A percentile compares a stretch with the other conserved stretches of the same genome.
Conservation (phyloP, 2,113 vertebrate genomes). For the Gymnorhina tibicen region DNA sequence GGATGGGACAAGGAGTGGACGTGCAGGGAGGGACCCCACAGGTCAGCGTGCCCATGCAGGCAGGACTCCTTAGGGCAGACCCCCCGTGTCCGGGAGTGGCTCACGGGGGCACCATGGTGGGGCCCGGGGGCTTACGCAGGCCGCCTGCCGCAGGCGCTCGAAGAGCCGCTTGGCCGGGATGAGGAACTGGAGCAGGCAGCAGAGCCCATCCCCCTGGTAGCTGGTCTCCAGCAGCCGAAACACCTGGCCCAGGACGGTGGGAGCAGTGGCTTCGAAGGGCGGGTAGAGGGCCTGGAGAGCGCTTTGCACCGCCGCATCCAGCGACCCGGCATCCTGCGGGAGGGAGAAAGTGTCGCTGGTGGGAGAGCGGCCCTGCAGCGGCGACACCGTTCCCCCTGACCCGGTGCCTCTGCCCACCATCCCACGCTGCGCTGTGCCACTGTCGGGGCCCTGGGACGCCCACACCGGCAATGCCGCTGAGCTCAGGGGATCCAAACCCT, state of each 20-base stretch:
- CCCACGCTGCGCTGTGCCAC: accelerated
- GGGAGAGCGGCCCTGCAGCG: accelerated
- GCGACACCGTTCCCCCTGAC: accelerated
- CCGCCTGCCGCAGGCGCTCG: conserved; percentile 87
- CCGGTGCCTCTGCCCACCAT: neutral
- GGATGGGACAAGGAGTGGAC: accelerated
- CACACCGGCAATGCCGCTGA: accelerated
- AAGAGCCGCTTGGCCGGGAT: conserved; percentile 91
- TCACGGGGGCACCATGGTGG: neutral
- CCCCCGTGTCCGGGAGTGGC: accelerated
- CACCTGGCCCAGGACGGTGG: conserved; percentile 88
- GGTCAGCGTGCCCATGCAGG: accelerated
- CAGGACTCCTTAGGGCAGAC: neutral
- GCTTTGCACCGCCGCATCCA: conserved; percentile 88
- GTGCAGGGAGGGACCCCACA: neutral
- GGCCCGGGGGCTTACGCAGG: conserved; percentile 81
- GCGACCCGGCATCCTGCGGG: conserved; percentile 79
- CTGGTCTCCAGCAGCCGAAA: conserved; percentile 88
- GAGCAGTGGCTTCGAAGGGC: conserved; percentile 88
- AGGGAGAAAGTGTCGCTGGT: neutral
- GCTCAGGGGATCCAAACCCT: neutral
- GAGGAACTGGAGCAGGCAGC: conserved; percentile 90
- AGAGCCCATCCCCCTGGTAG: conserved; percentile 87
- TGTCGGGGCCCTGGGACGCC: accelerated
- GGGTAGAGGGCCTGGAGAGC: conserved; percentile 87